A percentile compares a stretch with the other conserved stretches of the same genome.
These are phyloP conservation scores for Oxystoma pomonae DNA, from an alignment of 2,888 invertebrate species.

Conservation along the genomic window DNA sequence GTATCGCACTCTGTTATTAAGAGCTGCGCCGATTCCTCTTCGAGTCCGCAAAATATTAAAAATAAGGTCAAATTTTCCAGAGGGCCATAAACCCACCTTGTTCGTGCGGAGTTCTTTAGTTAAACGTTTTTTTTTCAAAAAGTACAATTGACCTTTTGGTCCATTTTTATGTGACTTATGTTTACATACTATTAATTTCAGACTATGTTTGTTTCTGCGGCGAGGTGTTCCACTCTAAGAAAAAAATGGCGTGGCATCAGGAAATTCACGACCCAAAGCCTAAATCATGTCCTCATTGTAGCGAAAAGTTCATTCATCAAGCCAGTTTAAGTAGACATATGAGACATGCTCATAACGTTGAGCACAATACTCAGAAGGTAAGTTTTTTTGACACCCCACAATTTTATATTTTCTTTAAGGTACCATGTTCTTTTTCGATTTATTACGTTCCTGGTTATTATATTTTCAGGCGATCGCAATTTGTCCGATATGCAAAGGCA, in stretches of 20 bases:
- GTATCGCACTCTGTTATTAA: too few species aligned
- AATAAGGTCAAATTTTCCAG: too few species aligned
- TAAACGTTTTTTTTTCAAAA: too few species aligned
- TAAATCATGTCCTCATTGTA: constrained; percentile 79
- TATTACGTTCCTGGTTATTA: neutral
- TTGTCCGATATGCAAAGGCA: constrained; percentile 72
- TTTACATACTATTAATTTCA: too few species aligned
- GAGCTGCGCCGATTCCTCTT: too few species aligned
- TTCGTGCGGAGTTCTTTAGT: too few species aligned
- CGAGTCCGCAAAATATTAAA: too few species aligned
- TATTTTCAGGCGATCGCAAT: constrained; percentile 58
- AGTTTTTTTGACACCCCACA: neutral
- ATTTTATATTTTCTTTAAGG: neutral
- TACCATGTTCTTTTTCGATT: neutral
- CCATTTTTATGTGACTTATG: too few species aligned
- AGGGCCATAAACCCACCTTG: too few species aligned
- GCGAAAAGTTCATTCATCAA: constrained; percentile 81
- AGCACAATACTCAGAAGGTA: neutral
- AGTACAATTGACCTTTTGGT: too few species aligned
- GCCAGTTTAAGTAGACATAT: constrained; percentile 81
- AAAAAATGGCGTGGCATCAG: constrained; percentile 80
- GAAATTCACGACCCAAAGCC: constrained; percentile 78
- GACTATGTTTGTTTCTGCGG: constrained; percentile 58
- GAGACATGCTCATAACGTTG: constrained; percentile 72
- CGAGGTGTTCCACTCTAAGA: constrained; percentile 76